Percentiles rank a stretch among this genome's conserved stretches.
Conservation (phyloP, 2,797 vertebrate species). For the Xenentodon cancila region DNA sequence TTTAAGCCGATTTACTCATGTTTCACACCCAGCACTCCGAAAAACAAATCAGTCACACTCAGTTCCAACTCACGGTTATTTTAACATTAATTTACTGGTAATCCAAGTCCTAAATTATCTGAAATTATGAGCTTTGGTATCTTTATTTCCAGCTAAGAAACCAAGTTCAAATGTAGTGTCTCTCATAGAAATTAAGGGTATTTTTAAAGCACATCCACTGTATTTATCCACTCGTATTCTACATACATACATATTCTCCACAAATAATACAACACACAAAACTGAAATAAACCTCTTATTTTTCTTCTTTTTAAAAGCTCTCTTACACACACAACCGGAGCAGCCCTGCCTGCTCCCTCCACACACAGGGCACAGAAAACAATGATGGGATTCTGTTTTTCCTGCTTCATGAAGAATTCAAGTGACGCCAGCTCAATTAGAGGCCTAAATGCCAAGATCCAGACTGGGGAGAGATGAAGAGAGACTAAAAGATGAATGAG, state of each 20-base stretch:
- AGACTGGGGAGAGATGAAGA: constrained; percentile 48
- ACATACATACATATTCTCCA: not conserved
- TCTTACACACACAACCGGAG: constrained; percentile 11
- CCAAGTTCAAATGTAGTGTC: not conserved
- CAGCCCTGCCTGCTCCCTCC: constrained; percentile 22
- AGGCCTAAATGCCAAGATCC: constrained; percentile 69
- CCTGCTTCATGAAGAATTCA: constrained; percentile 70
- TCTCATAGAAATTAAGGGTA: too few species aligned
- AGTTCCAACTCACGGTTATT: not conserved
- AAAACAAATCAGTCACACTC: not conserved
- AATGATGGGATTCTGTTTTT: constrained; percentile 71
- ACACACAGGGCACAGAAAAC: constrained; percentile 51
- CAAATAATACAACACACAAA: not conserved
- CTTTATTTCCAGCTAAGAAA: not conserved
- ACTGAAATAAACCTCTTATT: not conserved
- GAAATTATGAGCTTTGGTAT: not conserved
- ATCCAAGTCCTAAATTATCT: not conserved
- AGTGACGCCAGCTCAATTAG: constrained; percentile 75
- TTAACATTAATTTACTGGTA: not conserved
- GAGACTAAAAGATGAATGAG: constrained; percentile 43
- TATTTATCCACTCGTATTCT: too few species aligned
- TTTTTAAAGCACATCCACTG: too few species aligned
- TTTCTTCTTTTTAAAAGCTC: not conserved
- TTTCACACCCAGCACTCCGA: not conserved
- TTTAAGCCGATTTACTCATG: not conserved